These are phyloP conservation scores for Ennomos fuscantarius DNA, from an alignment of 2,888 invertebrate genomes.

Conservation along the genomic window DNA sequence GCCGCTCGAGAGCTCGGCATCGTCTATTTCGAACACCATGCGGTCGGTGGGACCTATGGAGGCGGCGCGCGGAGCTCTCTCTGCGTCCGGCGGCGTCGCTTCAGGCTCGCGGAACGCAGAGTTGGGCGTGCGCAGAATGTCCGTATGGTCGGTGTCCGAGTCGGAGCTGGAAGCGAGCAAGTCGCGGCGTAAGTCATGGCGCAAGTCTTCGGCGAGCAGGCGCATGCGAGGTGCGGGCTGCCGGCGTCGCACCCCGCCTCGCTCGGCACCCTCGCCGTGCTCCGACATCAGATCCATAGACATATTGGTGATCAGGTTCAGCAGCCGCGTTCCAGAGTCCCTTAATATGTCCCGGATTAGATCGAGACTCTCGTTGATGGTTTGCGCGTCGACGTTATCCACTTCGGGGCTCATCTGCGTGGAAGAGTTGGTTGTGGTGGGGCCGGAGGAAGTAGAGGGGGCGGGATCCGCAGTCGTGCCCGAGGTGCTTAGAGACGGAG, in stretches of 20 bases:
- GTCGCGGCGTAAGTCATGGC: slow-evolving; percentile 58
- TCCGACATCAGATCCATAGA: slow-evolving; percentile 71
- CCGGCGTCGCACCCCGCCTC: slow-evolving; percentile 35
- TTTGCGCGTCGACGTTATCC: slow-evolving; percentile 68
- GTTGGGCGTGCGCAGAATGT: slow-evolving; percentile 73
- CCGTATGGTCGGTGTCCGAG: slow-evolving; percentile 74
- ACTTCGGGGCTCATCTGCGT: slow-evolving; percentile 64
- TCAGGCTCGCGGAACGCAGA: slow-evolving; percentile 64
- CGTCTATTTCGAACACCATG: slow-evolving; percentile 31
- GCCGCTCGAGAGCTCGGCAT: slow-evolving; percentile 53
- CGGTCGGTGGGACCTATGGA: slow-evolving; percentile 25
- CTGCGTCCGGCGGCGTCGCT: slow-evolving; percentile 34
- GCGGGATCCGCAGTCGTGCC: slow-evolving; percentile 38
- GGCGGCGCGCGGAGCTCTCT: slow-evolving; percentile 27
- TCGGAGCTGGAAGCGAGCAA: slow-evolving; percentile 71
- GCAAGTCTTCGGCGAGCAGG: slow-evolving; percentile 55
- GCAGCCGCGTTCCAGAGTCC: slow-evolving; percentile 75
- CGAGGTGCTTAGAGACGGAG: slow-evolving; percentile 25
- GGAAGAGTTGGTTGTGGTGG: slow-evolving; percentile 60
- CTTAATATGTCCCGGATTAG: slow-evolving; percentile 77
- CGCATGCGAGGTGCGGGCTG: slow-evolving; percentile 48
- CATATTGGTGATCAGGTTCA: slow-evolving; percentile 79
- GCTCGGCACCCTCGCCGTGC: slow-evolving; percentile 53
- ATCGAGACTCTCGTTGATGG: slow-evolving; percentile 77
- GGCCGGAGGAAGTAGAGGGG: slow-evolving; percentile 35